These are phyloP conservation scores for Hypocryptadius cinnamomeus DNA, from an alignment of 2,113 vertebrate genomes.

Conservation along the genomic window DNA sequence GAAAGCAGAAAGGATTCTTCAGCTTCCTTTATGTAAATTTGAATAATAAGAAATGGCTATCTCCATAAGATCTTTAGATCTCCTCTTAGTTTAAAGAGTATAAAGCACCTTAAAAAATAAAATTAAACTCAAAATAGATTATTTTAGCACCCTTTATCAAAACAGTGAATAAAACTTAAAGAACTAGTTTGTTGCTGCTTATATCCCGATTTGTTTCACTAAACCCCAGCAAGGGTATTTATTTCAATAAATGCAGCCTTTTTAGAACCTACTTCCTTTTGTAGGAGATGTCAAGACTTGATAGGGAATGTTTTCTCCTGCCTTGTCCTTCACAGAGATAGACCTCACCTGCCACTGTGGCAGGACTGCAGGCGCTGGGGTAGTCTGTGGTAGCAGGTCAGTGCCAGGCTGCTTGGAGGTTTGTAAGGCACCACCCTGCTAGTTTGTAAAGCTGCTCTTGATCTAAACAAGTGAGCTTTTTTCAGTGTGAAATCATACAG, in stretches of 20 bases:
- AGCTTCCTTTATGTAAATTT: neutral
- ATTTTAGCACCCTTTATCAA: neutral
- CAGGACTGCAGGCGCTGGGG: neutral
- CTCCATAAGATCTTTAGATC: neutral
- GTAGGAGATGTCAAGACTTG: neutral
- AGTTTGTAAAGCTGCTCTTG: neutral
- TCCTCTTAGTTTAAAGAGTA: neutral
- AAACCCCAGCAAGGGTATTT: neutral
- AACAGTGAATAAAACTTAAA: neutral
- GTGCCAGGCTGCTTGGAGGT: neutral
- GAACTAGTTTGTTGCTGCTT: neutral
- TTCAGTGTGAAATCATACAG: neutral
- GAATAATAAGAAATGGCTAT: neutral
- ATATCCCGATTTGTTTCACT: neutral
- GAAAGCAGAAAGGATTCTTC: neutral
- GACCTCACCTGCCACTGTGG: neutral
- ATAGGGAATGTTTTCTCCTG: neutral
- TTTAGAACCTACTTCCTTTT: neutral
- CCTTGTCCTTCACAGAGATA: neutral
- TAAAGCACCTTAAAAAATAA: neutral
- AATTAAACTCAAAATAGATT: neutral
- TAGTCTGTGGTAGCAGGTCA: neutral
- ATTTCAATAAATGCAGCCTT: neutral
- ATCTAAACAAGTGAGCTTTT: neutral
- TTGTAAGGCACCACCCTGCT: neutral